Evolutionary conservation across 1,140 invertebrate genomes (phyloP).

Genomic region (Drosophila navojoa): DNA sequence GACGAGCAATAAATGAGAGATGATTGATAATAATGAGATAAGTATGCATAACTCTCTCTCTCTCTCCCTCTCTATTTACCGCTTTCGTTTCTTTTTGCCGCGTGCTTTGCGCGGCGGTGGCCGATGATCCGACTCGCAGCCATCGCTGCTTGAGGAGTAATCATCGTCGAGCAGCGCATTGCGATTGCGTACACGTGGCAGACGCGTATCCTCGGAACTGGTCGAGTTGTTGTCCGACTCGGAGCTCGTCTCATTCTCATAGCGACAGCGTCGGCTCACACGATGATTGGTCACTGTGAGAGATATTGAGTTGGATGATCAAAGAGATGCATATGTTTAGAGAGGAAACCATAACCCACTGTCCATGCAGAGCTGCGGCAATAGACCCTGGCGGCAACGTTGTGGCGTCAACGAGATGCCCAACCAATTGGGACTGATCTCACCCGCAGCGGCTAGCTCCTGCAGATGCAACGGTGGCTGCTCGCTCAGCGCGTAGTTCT

Average conservation of each 20-base stretch:
- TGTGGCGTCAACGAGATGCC: slow-evolving; percentile 75
- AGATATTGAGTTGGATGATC: neutral
- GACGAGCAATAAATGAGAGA: no score
- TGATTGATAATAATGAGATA: no score
- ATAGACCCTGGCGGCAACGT: slow-evolving; percentile 72
- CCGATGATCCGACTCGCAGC: slow-evolving; percentile 77
- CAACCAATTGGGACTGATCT: slow-evolving; percentile 69
- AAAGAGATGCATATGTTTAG: no score
- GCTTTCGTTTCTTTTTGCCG: slow-evolving; percentile 65
- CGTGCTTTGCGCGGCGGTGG: slow-evolving; percentile 53
- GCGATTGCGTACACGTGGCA: slow-evolving; percentile 34
- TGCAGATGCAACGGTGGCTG: slow-evolving; percentile 62
- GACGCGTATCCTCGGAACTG: slow-evolving; percentile 59
- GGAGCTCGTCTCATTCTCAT: slow-evolving; percentile 71
- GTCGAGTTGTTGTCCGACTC: slow-evolving; percentile 75
- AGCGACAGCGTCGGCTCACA: slow-evolving; percentile 58
- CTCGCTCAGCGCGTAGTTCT: slow-evolving; percentile 72
- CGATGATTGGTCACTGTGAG: slow-evolving; percentile 61
- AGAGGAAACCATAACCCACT: slow-evolving; percentile 45
- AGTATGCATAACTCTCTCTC: no score
- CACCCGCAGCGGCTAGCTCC: slow-evolving; percentile 54
- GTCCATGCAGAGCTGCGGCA: slow-evolving; percentile 75
- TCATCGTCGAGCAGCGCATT: slow-evolving; percentile 50
- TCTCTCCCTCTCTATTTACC: slow-evolving; percentile 6
- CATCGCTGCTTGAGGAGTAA: slow-evolving; percentile 77